A percentile compares a stretch with the other conserved stretches of the same genome.
Evolutionary conservation across 1,140 invertebrate species (phyloP).

Genomic region (Ptiloglossa arizonensis): DNA sequence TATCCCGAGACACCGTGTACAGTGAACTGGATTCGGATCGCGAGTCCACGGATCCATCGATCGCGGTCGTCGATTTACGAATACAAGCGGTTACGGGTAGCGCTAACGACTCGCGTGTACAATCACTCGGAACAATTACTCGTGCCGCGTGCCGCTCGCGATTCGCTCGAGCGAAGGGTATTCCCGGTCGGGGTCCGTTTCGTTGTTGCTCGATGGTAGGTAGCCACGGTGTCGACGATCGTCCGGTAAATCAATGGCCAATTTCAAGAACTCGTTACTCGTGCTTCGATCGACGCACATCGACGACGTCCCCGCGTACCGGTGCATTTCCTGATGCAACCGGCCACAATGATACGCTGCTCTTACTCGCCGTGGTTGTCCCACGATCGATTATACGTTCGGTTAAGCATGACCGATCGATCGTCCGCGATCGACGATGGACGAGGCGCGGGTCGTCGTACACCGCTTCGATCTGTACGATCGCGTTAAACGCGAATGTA

Average conservation of each 20-base stretch:
- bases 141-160: background rate
- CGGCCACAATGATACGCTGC: background rate
- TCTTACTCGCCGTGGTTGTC: background rate
- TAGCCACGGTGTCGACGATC: background rate
- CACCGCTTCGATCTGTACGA: background rate
- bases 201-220: no score
- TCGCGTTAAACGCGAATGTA: constrained; percentile 6
- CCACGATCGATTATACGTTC: constrained; percentile 21
- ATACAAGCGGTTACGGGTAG: no score
- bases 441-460: background rate
- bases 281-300: background rate
- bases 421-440: background rate
- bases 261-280: constrained; percentile 16
- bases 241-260: constrained; percentile 1
- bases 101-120: background rate
- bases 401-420: constrained; percentile 40
- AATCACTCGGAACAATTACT: background rate
- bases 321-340: constrained; percentile 10
- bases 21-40: no score
- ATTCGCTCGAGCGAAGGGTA: background rate
- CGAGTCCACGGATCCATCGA: no score
- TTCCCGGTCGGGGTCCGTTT: no score
- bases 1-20: no score
- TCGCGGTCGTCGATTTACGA: no score
- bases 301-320: background rate